Evolutionary conservation across 2,797 vertebrate species (phyloP).

Genomic region (Falco peregrinus): DNA sequence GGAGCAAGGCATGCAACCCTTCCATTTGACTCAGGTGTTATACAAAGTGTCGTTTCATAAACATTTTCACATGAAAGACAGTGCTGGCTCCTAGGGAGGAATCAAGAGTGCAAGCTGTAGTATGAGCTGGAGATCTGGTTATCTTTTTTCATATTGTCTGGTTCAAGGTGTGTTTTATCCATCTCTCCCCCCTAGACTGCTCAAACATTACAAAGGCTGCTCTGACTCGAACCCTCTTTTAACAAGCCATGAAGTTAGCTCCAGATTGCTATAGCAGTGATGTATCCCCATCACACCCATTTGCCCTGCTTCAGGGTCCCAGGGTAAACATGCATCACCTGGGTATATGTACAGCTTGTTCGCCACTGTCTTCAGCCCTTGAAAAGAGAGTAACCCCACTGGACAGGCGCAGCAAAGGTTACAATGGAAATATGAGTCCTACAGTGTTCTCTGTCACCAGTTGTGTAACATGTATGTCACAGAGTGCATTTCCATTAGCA

Average conservation of each 20-base stretch:
- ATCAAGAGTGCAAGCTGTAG: neutral
- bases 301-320: neutral
- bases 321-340: neutral
- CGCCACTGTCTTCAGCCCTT: neutral
- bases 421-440: neutral
- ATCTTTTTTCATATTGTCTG: neutral
- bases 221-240: neutral
- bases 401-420: neutral
- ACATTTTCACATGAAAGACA: neutral
- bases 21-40: neutral
- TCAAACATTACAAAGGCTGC: neutral
- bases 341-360: neutral
- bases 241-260: neutral
- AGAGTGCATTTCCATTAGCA: neutral
- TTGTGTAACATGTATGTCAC: fast-evolving
- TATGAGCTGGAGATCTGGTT: neutral
- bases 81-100: neutral
- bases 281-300: neutral
- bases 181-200: fast-evolving
- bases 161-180: neutral
- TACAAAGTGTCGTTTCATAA: neutral
- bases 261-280: neutral
- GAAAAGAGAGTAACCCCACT: neutral
- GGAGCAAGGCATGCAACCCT: fast-evolving
- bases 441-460: fast-evolving